Conservation (phyloP, 2,888 invertebrate species). For the Melikaiella ostensackeni region DNA sequence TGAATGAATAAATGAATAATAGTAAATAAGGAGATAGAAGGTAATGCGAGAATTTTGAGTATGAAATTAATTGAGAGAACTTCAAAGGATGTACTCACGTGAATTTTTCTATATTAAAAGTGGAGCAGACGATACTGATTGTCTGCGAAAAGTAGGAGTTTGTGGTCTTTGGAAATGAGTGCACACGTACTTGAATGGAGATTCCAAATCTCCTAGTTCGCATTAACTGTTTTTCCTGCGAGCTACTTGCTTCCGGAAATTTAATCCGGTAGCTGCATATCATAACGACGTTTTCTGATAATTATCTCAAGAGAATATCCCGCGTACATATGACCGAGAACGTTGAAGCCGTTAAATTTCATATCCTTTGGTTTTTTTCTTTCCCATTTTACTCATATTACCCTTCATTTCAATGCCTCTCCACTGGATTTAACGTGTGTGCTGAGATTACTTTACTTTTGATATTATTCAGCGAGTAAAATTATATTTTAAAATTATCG, state of each 20-base stretch:
- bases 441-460: background rate
- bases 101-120: background rate
- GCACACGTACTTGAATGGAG: constrained; percentile 6
- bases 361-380: background rate
- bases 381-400: background rate
- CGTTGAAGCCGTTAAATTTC: constrained; percentile 5
- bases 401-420: background rate
- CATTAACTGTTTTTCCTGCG: background rate
- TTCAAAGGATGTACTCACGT: background rate
- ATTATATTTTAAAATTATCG: background rate
- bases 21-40: background rate
- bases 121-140: background rate
- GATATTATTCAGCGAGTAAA: background rate
- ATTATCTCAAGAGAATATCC: constrained; percentile 13
- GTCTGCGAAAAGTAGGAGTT: background rate
- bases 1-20: background rate
- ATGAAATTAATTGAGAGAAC: background rate
- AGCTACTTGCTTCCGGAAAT: constrained; percentile 13
- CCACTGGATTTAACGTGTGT: background rate
- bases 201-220: background rate
- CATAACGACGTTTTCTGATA: constrained; percentile 25
- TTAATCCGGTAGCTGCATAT: constrained; percentile 12
- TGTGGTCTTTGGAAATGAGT: background rate
- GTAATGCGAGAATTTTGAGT: background rate
- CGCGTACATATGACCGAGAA: background rate